Evolutionary conservation across 2,888 invertebrate genomes (phyloP).

Genomic region (Sipunculus nudus): DNA sequence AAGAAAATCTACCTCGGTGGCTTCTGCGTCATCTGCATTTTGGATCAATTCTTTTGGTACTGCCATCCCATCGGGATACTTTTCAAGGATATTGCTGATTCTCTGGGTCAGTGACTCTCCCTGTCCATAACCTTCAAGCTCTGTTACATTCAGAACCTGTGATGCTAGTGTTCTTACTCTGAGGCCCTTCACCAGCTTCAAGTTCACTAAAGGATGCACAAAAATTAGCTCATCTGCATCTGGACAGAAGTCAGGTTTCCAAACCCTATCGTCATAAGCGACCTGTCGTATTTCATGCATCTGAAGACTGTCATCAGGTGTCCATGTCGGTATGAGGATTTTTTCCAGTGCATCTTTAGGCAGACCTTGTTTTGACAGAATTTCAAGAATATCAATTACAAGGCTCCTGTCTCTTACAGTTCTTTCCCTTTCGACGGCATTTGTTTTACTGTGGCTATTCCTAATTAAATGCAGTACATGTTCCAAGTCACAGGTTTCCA

Average conservation of each 20-base stretch:
- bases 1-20: constrained; percentile 48
- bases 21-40: constrained; percentile 58
- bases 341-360: no score
- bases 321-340: no score
- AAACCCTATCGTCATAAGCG: constrained; percentile 36
- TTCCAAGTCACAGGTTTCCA: constrained; percentile 22
- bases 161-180: constrained; percentile 48
- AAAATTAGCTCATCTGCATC: constrained; percentile 38
- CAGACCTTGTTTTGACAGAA: no score
- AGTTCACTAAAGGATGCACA: constrained; percentile 45
- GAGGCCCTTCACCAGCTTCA: constrained; percentile 43
- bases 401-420: no score
- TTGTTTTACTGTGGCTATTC: no score
- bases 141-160: constrained; percentile 45
- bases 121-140: constrained; percentile 48
- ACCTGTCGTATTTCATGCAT: constrained; percentile 43
- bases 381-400: no score
- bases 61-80: constrained; percentile 56
- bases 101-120: constrained; percentile 49
- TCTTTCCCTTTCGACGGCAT: no score
- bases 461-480: constrained; percentile 26
- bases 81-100: constrained; percentile 45
- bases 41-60: constrained; percentile 58
- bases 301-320: constrained; percentile 31
- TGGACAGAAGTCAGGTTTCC: constrained; percentile 34